Percentiles rank a stretch among this genome's conserved stretches.
Conservation (phyloP, 2,797 vertebrate species). For the Pelodytes ibericus region DNA sequence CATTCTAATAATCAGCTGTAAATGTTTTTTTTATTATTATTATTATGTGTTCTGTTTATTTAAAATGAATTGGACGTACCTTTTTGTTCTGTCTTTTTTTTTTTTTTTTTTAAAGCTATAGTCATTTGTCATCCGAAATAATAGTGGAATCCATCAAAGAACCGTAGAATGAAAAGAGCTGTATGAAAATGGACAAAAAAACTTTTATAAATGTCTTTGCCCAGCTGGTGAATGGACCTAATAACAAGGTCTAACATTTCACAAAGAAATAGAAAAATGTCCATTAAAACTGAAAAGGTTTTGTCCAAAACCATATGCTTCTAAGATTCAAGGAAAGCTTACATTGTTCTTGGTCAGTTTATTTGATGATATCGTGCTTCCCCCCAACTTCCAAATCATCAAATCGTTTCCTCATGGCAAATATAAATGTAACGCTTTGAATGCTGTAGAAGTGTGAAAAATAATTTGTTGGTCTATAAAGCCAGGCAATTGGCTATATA, state of each 20-base stretch:
- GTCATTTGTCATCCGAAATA: slow-evolving; percentile 19
- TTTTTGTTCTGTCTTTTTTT: neutral
- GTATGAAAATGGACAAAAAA: slow-evolving; percentile 5
- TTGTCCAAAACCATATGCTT: slow-evolving; percentile 11
- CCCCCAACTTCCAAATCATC: neutral
- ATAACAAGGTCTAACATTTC: slow-evolving; percentile 35
- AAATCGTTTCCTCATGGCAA: slow-evolving; percentile 1
- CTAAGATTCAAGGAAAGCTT: neutral
- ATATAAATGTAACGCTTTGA: slow-evolving; percentile 9
- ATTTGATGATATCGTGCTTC: slow-evolving; percentile 9
- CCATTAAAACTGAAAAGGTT: slow-evolving; percentile 30
- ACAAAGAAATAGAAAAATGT: slow-evolving; percentile 38
- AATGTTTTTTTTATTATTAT: too few species aligned
- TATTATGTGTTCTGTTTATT: too few species aligned
- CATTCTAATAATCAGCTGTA: neutral
- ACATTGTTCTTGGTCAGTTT: slow-evolving; percentile 45
- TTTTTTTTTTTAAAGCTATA: neutral
- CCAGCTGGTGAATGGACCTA: slow-evolving; percentile 32
- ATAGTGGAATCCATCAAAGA: slow-evolving; percentile 28
- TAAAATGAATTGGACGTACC: too few species aligned
- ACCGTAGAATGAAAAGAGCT: slow-evolving; percentile 8
- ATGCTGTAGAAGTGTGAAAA: neutral
- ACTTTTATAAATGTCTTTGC: slow-evolving; percentile 25
- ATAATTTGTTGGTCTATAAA: too few species aligned
- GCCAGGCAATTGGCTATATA: too few species aligned